Base-by-base conservation (phyloP, 2,113 vertebrate genomes). In the Corydoras sp. region DNA sequence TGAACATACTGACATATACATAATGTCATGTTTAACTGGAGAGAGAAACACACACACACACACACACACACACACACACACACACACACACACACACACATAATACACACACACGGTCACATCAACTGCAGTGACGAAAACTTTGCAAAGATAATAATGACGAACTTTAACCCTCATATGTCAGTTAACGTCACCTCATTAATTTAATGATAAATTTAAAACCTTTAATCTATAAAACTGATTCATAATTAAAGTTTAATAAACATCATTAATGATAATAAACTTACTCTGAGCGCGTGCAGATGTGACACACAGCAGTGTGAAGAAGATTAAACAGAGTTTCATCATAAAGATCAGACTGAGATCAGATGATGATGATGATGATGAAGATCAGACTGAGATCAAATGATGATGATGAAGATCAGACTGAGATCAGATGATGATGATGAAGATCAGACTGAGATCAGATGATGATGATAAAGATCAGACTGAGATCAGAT, bases 21-120 rank as follows among this genome's bases (percentile, higher is more conserved):
- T 13, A 31, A 70, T 29, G 11, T 13, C n/a, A 53, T 77, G 76
- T 4, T 32, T 3, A 55, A 18, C 76, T 77, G 64, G 3, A 3
- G 51, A 53, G 10, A 53, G 13, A 48, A 6, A 13, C 61, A 35
- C 31, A 14, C 30, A 13, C 32, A 14, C 30, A 62, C 60, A 59
- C n/a, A 59, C 58, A 24, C 10, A 24, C 5, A 59, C 8, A 15
- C 12, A 15, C 3, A 58, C 12, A 4, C 5, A 5, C n/a, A 4
- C 56, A 4, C 12, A 4, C 56, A n/a, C n/a, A n/a, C n/a, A 7
- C 6, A 24, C n/a, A 24, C 9, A 53, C 9, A 53, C 13, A 35
- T 6, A 35, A 6, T 35, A 35, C 32, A 35, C 32, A 6, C 32
- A 6, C 32, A 4, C 32, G 32, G 32, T 35, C 32, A 35, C 32